A percentile compares a stretch with the other conserved stretches of the same genome.
Conservation (phyloP, 64 coral and sea anemone species). For the Pocillopora damicornis region DNA sequence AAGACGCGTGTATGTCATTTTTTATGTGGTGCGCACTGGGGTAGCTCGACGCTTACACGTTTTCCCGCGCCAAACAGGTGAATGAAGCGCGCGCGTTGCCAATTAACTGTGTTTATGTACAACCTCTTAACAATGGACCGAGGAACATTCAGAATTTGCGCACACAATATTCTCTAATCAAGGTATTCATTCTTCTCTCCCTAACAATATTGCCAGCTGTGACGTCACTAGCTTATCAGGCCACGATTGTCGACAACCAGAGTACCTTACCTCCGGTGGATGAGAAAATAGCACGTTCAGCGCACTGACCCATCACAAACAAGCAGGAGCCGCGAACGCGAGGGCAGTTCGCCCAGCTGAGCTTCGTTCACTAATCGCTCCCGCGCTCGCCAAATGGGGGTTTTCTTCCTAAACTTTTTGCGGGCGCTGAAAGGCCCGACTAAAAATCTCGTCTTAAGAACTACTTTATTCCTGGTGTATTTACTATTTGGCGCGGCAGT, state of each 20-base stretch:
- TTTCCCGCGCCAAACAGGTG: constrained; percentile 10
- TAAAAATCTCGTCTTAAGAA: constrained; percentile 79
- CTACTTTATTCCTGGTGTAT: constrained; percentile 87
- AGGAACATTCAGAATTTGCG: constrained; percentile 35
- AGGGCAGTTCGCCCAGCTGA: background rate
- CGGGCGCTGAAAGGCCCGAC: constrained; percentile 84
- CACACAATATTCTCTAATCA: constrained; percentile 82
- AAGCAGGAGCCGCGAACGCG: constrained; percentile 15
- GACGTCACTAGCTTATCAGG: constrained; percentile 87
- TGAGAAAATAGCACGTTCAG: constrained; percentile 52
- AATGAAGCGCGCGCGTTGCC: background rate
- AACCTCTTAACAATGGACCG: constrained; percentile 14
- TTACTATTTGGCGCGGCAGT: constrained; percentile 88
- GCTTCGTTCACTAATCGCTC: constrained; percentile 37
- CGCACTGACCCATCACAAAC: constrained; percentile 43
- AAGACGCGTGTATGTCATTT: background rate
- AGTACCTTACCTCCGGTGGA: constrained; percentile 78
- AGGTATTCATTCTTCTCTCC: constrained; percentile 53
- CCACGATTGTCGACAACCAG: constrained; percentile 66
- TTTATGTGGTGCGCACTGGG: background rate
- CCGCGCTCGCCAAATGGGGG: constrained; percentile 72
- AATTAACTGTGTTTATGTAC: constrained; percentile 42
- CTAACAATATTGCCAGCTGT: constrained; percentile 62
- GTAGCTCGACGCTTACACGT: background rate
- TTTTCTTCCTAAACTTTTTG: constrained; percentile 94